Conservation (phyloP, 2,113 vertebrate species). For the Orcinus orca region DNA sequence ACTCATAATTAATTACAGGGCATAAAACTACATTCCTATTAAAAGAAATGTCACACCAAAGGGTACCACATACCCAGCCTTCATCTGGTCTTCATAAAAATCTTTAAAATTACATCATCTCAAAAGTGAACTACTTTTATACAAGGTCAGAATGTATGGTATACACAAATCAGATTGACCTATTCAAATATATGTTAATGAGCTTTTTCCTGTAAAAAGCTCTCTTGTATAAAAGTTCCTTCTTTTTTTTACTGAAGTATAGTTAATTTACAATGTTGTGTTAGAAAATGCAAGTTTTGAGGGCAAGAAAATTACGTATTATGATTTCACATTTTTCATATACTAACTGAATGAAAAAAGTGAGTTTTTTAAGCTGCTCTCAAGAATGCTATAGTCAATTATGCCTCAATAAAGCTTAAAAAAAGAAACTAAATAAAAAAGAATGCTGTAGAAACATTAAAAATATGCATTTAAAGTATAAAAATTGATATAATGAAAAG, state of each 20-base stretch:
- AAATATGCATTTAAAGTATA: not conserved
- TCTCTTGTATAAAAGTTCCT: not conserved
- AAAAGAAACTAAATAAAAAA: not conserved
- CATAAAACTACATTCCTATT: not conserved
- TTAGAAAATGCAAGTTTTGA: slow-evolving; percentile 12
- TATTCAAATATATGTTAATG: not conserved
- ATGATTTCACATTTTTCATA: slow-evolving; percentile 26
- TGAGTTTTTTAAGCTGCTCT: slow-evolving; percentile 13
- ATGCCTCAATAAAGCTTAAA: not conserved
- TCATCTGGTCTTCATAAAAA: not conserved
- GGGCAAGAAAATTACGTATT: slow-evolving; percentile 10
- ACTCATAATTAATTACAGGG: not conserved
- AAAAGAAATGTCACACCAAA: not conserved
- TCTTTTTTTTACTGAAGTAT: not conserved
- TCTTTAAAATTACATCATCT: not conserved
- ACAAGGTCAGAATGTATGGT: not conserved
- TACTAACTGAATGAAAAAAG: not conserved
- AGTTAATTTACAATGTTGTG: not conserved
- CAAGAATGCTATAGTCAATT: not conserved
- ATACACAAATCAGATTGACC: not conserved
- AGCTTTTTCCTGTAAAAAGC: slow-evolving; percentile 4
- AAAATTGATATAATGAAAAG: not conserved
- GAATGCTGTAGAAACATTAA: not conserved
- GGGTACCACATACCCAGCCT: not conserved
- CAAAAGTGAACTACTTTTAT: not conserved